phyloP scores from a whole-genome alignment of 2,797 vertebrate species.

The Neoniphon sammara region DNA sequence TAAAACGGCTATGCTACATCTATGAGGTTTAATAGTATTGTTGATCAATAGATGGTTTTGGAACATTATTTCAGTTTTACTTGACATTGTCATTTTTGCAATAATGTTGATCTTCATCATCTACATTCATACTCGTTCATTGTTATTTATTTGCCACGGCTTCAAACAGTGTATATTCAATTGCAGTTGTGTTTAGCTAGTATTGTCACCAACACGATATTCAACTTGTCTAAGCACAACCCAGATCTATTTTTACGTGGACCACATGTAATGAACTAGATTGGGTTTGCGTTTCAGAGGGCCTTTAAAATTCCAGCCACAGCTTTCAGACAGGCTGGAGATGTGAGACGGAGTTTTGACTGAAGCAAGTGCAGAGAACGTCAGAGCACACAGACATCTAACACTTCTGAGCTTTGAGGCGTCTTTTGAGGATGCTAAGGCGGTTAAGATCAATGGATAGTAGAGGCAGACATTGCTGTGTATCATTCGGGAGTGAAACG shows the following conservation, averaged over 20 bases:
- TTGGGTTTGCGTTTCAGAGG: background rate
- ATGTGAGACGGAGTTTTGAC: slow-evolving; percentile 1
- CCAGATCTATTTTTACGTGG: background rate
- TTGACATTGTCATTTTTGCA: too few species aligned
- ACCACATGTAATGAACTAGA: background rate
- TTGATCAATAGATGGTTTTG: too few species aligned
- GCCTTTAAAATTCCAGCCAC: background rate
- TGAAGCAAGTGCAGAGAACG: background rate
- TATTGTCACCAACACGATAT: background rate
- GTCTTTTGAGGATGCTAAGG: too few species aligned
- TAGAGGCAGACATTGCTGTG: background rate
- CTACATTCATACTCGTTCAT: background rate
- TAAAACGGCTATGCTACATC: too few species aligned
- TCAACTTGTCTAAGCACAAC: background rate
- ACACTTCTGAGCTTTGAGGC: background rate
- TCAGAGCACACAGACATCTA: background rate
- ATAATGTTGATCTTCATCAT: too few species aligned
- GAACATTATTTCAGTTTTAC: too few species aligned
- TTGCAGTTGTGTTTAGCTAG: background rate
- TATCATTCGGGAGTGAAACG: background rate
- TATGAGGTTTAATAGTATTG: too few species aligned
- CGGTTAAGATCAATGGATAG: slow-evolving; percentile 3
- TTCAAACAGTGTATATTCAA: slow-evolving; percentile 14
- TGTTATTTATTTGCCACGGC: background rate
- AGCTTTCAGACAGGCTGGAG: background rate